Conservation (phyloP, 2,113 vertebrate species). For the Gobio gobio region DNA sequence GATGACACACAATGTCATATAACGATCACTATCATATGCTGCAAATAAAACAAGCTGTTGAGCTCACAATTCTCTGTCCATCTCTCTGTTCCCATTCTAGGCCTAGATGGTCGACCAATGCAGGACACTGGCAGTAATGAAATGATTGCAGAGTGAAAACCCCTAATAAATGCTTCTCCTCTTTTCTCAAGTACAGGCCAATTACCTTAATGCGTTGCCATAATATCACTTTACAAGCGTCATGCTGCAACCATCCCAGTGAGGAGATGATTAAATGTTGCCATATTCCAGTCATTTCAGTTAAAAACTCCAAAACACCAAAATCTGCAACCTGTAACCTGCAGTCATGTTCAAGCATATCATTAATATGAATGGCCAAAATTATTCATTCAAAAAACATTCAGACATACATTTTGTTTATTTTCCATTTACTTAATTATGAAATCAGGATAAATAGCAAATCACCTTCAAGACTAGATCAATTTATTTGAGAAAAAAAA, state of each 20-base stretch:
- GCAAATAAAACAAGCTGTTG: background rate
- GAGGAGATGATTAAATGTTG: slow-evolving; percentile 36
- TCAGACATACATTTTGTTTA: too few relatives aligned
- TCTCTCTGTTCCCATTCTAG: background rate
- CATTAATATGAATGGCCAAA: too few relatives aligned
- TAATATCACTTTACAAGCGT: slow-evolving; percentile 42
- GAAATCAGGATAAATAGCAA: too few relatives aligned
- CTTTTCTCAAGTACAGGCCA: slow-evolving; percentile 57
- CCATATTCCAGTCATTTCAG: background rate
- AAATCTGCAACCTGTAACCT: background rate
- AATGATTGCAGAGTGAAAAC: slow-evolving; percentile 50
- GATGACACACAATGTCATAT: background rate
- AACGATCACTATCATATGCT: background rate
- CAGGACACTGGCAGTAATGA: slow-evolving; percentile 47
- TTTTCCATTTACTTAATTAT: too few relatives aligned
- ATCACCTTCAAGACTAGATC: too few relatives aligned
- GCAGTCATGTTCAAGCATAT: too few relatives aligned
- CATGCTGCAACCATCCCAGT: slow-evolving; percentile 24
- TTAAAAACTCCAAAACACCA: background rate
- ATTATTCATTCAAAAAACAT: too few relatives aligned
- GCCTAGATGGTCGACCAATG: background rate
- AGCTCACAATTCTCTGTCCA: too few relatives aligned
- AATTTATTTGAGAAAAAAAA: too few relatives aligned
- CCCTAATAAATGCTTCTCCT: slow-evolving; percentile 53
- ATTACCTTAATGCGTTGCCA: slow-evolving; percentile 55